A percentile compares a stretch with the other conserved stretches of the same genome.
These are phyloP conservation scores for Monomorium pharaonis DNA, from an alignment of 1,140 invertebrate species.

Conservation along the genomic window DNA sequence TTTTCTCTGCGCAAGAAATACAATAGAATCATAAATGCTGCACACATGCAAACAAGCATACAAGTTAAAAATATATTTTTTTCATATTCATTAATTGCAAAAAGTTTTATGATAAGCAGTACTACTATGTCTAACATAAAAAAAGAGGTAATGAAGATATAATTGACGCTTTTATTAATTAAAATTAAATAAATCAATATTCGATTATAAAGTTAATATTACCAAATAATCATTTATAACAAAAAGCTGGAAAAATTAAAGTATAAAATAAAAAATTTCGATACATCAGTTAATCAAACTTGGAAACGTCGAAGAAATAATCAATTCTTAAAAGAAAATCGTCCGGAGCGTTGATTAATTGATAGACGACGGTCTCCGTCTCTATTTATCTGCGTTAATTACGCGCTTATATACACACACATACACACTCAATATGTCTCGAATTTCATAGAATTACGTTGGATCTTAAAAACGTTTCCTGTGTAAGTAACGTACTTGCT, in stretches of 20 bases:
- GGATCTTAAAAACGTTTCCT: conserved; percentile 12
- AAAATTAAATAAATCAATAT: background rate
- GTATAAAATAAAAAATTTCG: background rate
- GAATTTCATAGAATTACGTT: conserved; percentile 32
- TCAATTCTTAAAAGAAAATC: background rate
- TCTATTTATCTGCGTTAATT: conserved; percentile 14
- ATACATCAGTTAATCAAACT: conserved; percentile 17
- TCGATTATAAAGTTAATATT: background rate
- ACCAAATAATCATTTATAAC: background rate
- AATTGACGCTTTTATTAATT: background rate
- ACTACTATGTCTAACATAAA: background rate
- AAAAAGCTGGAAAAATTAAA: background rate
- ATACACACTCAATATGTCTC: background rate
- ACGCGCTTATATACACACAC: background rate
- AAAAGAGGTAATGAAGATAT: background rate
- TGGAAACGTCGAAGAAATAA: background rate
- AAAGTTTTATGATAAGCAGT: background rate
- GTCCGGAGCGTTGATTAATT: background rate
- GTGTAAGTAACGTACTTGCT: background rate
- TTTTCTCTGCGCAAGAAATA: background rate
- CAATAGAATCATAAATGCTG: background rate
- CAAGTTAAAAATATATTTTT: background rate
- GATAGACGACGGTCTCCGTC: background rate
- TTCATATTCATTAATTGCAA: background rate
- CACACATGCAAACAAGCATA: background rate